phyloP scores from a whole-genome alignment of 2,888 invertebrate genomes.

The Limnephilus lunatus region DNA sequence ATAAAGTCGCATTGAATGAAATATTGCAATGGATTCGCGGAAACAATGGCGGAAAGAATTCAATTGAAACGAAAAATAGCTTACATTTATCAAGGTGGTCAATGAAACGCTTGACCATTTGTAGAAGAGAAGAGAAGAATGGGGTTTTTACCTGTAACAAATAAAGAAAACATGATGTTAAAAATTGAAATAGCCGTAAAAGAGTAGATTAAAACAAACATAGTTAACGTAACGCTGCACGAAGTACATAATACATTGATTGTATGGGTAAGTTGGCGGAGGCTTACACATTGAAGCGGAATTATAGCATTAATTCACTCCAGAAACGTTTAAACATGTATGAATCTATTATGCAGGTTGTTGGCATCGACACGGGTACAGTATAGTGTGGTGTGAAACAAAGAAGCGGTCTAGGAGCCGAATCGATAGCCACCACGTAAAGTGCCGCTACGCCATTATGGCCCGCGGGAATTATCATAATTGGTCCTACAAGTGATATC shows the following conservation, averaged over 20 bases:
- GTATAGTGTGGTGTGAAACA: conserved; percentile 18
- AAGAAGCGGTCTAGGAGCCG: conserved; percentile 14
- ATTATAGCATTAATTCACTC: conserved; percentile 14
- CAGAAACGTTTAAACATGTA: conserved; percentile 23
- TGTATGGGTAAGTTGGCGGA: not conserved
- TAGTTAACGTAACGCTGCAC: not conserved
- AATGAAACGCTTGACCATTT: not conserved
- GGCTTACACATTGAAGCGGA: not conserved
- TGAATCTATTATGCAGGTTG: conserved; percentile 25
- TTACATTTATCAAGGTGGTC: not conserved
- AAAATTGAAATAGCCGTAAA: not conserved
- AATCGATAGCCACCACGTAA: conserved; percentile 43
- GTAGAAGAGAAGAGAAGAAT: not conserved
- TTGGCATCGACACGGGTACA: conserved; percentile 9
- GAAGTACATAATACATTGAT: conserved; percentile 4
- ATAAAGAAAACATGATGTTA: conserved; percentile 14
- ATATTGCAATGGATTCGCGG: not conserved
- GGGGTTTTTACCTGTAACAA: conserved; percentile 33
- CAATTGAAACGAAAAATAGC: not conserved
- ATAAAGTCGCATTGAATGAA: no score
- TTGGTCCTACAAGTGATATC: conserved; percentile 54
- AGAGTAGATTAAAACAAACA: not conserved
- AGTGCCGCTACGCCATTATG: conserved; percentile 35
- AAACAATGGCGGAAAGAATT: not conserved
- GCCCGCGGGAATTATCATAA: conserved; percentile 63